A percentile compares a stretch with the other conserved stretches of the same genome.
phyloP scores from a whole-genome alignment of 2,888 invertebrate species.

The Acanthococcus lagerstroemiae region DNA sequence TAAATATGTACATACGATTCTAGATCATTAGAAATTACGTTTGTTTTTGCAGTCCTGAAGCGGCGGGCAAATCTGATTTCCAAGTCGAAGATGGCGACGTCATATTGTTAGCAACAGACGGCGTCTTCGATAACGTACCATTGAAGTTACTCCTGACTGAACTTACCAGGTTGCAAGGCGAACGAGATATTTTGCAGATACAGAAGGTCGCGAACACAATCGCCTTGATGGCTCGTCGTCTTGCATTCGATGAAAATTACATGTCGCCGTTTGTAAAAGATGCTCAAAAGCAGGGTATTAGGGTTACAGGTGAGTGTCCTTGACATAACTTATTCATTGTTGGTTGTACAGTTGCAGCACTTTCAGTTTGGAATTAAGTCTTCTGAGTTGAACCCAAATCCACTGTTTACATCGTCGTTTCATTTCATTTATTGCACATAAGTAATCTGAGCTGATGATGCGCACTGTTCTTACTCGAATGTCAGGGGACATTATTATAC shows the following conservation, averaged over 20 bases:
- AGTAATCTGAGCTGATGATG: no score
- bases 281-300: slow-evolving; percentile 85
- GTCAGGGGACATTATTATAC: no score
- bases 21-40: slow-evolving; percentile 11
- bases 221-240: slow-evolving; percentile 86
- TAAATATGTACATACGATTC: not conserved
- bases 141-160: slow-evolving; percentile 80
- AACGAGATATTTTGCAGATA: slow-evolving; percentile 60
- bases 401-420: no score
- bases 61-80: slow-evolving; percentile 80
- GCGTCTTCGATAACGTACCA: slow-evolving; percentile 96
- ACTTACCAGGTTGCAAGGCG: slow-evolving; percentile 62
- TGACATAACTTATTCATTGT: no score
- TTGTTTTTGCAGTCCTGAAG: slow-evolving; percentile 60
- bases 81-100: slow-evolving; percentile 86
- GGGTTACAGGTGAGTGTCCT: slow-evolving; percentile 70
- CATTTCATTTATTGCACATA: no score
- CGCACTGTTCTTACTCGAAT: no score
- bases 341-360: no score
- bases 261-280: slow-evolving; percentile 92
- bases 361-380: no score
- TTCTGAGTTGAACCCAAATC: no score
- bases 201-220: slow-evolving; percentile 89
- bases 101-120: slow-evolving; percentile 91
- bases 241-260: slow-evolving; percentile 89